A percentile compares a stretch with the other conserved stretches of the same genome.
Conservation (phyloP, 2,888 invertebrate genomes). For the Notodonta dromedarius region DNA sequence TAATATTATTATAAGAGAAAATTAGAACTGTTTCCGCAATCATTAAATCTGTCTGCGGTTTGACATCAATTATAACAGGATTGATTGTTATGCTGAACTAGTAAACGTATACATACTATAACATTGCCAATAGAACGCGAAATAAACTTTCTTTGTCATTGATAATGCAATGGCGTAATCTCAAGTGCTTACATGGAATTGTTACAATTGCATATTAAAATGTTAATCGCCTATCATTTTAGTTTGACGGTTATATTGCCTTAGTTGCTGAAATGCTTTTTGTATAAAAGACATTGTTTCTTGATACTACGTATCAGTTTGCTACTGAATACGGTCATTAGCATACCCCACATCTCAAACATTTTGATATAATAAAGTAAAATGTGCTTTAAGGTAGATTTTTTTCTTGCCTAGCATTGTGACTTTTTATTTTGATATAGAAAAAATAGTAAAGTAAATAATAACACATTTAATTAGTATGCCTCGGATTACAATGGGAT, state of each 20-base stretch:
- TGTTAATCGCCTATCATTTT: constrained; percentile 25
- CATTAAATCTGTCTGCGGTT: no score
- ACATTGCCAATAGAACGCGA: background rate
- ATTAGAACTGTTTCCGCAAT: no score
- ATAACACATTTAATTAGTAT: no score
- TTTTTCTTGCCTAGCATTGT: no score
- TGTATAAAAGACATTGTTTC: constrained; percentile 1
- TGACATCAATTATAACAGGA: background rate
- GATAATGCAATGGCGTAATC: background rate
- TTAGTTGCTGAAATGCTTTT: background rate
- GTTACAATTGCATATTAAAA: constrained; percentile 1
- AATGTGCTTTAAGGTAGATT: constrained; percentile 5
- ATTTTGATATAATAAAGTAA: background rate
- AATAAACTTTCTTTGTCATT: constrained; percentile 1
- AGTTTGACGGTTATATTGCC: background rate
- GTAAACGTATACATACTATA: background rate
- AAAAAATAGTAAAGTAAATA: no score
- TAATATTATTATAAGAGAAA: no score
- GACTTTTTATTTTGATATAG: no score
- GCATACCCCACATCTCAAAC: background rate
- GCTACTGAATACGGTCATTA: constrained; percentile 54
- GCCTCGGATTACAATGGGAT: no score
- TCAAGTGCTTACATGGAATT: background rate
- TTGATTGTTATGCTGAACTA: background rate
- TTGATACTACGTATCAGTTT: constrained; percentile 9